phyloP scores from a whole-genome alignment of 2,113 vertebrate genomes.

The Arvicanthis niloticus region DNA sequence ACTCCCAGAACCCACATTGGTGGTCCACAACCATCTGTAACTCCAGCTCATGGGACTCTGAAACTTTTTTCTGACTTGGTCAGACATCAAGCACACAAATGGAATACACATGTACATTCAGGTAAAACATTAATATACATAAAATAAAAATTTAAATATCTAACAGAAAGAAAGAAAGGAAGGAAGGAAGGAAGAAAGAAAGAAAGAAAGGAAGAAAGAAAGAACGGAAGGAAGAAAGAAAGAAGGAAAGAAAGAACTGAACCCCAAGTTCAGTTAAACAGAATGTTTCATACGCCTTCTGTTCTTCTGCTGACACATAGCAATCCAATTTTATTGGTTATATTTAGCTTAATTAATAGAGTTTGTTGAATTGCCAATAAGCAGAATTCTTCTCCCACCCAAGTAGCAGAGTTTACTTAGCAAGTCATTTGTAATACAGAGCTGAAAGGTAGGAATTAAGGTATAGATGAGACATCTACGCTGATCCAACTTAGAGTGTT shows the following conservation, averaged over 20 bases:
- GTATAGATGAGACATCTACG: background rate
- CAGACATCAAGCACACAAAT: background rate
- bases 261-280: background rate
- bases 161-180: background rate
- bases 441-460: background rate
- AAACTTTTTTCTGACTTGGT: background rate
- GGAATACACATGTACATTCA: background rate
- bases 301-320: background rate
- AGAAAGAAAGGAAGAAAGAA: no score
- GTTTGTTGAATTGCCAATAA: background rate
- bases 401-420: background rate
- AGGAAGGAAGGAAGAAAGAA: no score
- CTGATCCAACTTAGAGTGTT: background rate
- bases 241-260: background rate
- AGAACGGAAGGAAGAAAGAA: no score
- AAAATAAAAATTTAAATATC: background rate
- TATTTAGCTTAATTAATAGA: background rate
- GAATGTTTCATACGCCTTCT: background rate
- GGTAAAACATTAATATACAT: background rate
- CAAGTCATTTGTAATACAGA: background rate
- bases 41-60: background rate
- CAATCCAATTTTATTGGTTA: background rate
- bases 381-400: no score
- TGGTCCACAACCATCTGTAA: background rate
- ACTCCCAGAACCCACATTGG: background rate